Percentiles rank a stretch among this genome's conserved stretches.
These are phyloP conservation scores for Drosophila aldrichi DNA, from an alignment of 2,888 invertebrate genomes.

Conservation along the genomic window DNA sequence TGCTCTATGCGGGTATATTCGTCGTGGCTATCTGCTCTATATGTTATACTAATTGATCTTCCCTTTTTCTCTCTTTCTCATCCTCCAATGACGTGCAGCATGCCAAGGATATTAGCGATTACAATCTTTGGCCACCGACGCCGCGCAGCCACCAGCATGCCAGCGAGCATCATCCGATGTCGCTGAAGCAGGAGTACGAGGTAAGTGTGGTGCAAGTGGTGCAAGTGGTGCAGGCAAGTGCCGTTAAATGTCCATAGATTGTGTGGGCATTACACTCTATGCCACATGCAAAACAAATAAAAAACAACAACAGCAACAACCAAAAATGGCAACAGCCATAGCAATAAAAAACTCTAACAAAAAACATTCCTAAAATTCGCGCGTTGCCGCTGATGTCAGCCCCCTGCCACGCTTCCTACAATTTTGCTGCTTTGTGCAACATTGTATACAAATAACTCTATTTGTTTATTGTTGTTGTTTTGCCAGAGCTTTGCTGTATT, in stretches of 20 bases:
- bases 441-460: constrained; percentile 49
- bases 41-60: constrained; percentile 13
- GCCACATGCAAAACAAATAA: constrained; percentile 31
- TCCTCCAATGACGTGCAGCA: constrained; percentile 75
- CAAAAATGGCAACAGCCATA: not conserved
- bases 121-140: constrained; percentile 85
- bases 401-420: constrained; percentile 18
- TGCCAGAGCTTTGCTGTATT: constrained; percentile 10
- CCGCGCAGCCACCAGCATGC: constrained; percentile 83
- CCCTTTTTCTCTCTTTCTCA: not conserved
- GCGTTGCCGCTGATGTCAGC: constrained; percentile 32
- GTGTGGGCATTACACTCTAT: constrained; percentile 51
- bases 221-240: constrained; percentile 38
- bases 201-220: constrained; percentile 60
- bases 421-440: constrained; percentile 34
- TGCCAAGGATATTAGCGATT: constrained; percentile 85
- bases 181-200: constrained; percentile 86
- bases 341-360: constrained; percentile 20
- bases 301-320: constrained; percentile 18
- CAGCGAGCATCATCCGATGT: constrained; percentile 82
- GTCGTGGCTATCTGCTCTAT: not conserved
- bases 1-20: not conserved
- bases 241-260: constrained; percentile 57
- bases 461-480: constrained; percentile 21
- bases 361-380: constrained; percentile 75